Conservation (phyloP, 2,797 vertebrate genomes). For the Rhabdomys pumilio region DNA sequence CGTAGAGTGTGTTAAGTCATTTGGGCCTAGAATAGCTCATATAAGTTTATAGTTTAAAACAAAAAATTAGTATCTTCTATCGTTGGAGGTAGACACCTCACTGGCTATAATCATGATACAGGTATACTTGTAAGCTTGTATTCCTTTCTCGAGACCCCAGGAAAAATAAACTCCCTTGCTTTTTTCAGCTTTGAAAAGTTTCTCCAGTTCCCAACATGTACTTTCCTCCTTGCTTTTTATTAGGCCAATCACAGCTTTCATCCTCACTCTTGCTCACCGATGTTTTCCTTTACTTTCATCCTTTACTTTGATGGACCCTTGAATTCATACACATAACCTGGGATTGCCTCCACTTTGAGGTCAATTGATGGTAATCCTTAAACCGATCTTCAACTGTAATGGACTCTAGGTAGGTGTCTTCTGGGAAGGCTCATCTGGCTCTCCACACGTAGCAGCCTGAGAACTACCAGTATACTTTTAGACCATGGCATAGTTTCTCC, state of each 20-base stretch:
- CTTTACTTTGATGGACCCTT: not conserved
- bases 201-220: not conserved
- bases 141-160: not conserved
- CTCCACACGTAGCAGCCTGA: not conserved
- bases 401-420: not conserved
- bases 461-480: not conserved
- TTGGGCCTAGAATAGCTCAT: not conserved
- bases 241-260: not conserved
- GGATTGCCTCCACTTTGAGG: constrained; percentile 1
- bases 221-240: not conserved
- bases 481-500: not conserved
- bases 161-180: not conserved
- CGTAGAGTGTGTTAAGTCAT: not conserved
- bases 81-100: not conserved
- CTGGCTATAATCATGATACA: not conserved
- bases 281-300: not conserved
- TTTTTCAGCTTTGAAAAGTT: not conserved
- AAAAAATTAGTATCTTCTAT: not conserved
- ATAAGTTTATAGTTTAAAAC: not conserved
- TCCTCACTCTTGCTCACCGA: not conserved
- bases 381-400: not conserved
- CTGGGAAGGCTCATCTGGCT: not conserved
- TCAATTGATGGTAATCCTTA: not conserved
- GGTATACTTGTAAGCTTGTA: no score
- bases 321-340: not conserved